Evolutionary conservation across 2,113 vertebrate genomes (phyloP), one percentile per base, ranked within the genome.

Genomic region (Psilopsiagon aymara): DNA sequence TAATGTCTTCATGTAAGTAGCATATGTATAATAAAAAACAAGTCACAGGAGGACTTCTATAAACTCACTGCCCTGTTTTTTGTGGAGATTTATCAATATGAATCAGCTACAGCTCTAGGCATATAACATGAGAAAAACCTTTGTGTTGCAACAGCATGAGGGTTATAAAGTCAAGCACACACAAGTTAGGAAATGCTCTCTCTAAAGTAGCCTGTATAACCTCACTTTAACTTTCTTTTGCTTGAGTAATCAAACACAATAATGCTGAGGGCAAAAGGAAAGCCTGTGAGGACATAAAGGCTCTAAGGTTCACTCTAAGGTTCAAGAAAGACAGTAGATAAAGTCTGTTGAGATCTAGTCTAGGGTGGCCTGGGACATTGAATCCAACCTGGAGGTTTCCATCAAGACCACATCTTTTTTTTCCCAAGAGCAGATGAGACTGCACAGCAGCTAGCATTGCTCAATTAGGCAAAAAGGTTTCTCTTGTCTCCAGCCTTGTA

Each of bases 161-260:
- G 92, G 90, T 92, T 92, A 84, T 7, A 51, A 92, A 79, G 90
- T 88, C 80, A 96, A 91, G 62, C 52, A 93, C 73, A 94, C n/a
- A 76, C 0, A 43, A 57, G n/a, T 83, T 18, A 19, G 55, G 76
- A 74, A 80, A 33, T 13, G 53, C 23, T 82, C 55, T 90, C 71
- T 81, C 90, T 84, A 24, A 73, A 68, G 83, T 29, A 79, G 52
- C 69, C 49, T 73, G 29, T 16, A 13, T 47, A 91, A 79, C 44
- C 76, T 82, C 80, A 57, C 41, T 57, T 41, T 14, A 57, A 28
- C 35, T 75, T 75, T 28, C 73, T 44, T 83, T 33, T 37, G 18
- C 84, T 85, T 46, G 81, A 74, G 9, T 31, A 66, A 62, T 66
- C 62, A 66, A 52, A 57, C 62, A 17, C 1, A 2, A 5, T 28